Evolutionary conservation across 2,113 vertebrate species (phyloP).

Genomic region (Ia io): DNA sequence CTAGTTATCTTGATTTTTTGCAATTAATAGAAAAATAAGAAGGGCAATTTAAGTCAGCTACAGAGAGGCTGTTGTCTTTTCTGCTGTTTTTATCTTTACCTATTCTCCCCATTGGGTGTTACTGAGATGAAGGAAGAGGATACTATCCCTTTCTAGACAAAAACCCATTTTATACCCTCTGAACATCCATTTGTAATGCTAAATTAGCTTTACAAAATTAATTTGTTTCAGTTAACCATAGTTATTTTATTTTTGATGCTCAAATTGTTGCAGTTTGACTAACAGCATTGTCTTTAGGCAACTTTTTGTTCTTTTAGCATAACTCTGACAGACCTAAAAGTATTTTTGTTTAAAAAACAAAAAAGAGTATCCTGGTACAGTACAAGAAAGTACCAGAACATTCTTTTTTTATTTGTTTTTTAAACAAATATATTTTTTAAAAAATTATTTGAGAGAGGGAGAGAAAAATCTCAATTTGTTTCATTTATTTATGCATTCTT

Average conservation of each 20-base stretch:
- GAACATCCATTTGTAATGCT: background rate
- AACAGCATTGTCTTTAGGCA: background rate
- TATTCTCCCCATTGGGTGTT: background rate
- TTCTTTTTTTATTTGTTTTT: background rate
- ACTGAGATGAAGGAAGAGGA: background rate
- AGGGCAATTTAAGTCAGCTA: background rate
- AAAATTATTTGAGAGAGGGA: background rate
- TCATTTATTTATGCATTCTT: background rate
- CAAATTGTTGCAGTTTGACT: background rate
- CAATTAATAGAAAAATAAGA: background rate
- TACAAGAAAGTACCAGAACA: background rate
- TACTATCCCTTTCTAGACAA: background rate
- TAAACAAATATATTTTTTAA: background rate
- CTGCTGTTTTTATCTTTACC: background rate
- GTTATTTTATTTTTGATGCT: background rate
- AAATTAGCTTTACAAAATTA: slow-evolving; percentile 24
- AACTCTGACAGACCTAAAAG: background rate
- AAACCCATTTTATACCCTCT: background rate
- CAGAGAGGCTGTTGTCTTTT: background rate
- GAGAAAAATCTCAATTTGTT: background rate
- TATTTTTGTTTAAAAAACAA: background rate
- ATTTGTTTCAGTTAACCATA: background rate
- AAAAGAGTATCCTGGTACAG: too few species aligned
- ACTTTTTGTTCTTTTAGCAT: background rate
- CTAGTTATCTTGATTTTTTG: background rate